Conservation (phyloP, 1,140 invertebrate species). For the Nomia melanderi region DNA sequence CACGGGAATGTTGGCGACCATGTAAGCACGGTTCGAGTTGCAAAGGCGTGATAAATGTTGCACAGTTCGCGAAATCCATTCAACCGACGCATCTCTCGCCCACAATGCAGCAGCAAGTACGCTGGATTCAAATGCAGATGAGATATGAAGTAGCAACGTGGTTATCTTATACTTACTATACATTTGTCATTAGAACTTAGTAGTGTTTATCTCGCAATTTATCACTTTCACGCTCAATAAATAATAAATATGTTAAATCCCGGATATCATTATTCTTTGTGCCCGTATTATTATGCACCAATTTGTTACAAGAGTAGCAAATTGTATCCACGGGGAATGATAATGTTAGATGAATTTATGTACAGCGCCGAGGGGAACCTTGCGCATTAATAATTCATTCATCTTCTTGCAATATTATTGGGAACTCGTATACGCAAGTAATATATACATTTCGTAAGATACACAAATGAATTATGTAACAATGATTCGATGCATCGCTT, state of each 20-base stretch:
- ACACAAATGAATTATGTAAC: no score
- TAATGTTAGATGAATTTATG: no score
- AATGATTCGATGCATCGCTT: no score
- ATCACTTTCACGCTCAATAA: constrained; percentile 5
- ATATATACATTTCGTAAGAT: no score
- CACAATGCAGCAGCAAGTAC: constrained; percentile 5
- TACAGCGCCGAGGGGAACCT: no score
- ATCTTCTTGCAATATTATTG: no score
- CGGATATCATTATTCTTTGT: not conserved
- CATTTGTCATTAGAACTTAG: not conserved
- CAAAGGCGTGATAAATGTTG: constrained; percentile 14
- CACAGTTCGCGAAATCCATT: constrained; percentile 17
- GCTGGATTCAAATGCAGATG: not conserved
- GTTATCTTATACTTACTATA: not conserved
- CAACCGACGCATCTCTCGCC: not conserved
- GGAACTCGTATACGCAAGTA: no score
- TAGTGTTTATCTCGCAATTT: constrained; percentile 6
- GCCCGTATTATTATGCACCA: not conserved
- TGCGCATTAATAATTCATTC: no score
- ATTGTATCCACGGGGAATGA: no score
- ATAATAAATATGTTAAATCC: not conserved
- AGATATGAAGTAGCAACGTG: constrained; percentile 1
- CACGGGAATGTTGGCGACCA: not conserved
- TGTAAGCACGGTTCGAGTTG: not conserved
- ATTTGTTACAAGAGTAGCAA: not conserved